These are phyloP conservation scores for Clarias magur DNA, from an alignment of 2,113 vertebrate genomes.

Conservation along the genomic window DNA sequence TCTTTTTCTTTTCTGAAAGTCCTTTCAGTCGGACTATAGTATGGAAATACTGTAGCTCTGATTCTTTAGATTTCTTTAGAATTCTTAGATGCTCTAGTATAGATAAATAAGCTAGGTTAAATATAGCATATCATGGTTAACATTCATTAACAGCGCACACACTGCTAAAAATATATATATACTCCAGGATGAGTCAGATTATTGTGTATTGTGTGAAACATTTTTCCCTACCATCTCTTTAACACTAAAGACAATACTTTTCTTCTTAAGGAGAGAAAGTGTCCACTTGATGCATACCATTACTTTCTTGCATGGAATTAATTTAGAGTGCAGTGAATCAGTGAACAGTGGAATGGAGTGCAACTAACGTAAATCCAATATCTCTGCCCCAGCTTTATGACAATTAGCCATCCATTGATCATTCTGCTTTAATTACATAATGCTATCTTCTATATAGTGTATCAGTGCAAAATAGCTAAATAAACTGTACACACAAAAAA, in stretches of 20 bases:
- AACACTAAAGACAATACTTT: not conserved
- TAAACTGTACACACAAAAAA: not conserved
- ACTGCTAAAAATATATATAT: not conserved
- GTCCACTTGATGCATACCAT: conserved; percentile 4
- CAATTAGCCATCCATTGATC: not conserved
- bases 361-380: not conserved
- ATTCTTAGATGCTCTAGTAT: not conserved
- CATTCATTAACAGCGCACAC: not conserved
- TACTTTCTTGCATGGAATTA: conserved; percentile 14
- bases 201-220: not conserved
- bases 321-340: conserved; percentile 7
- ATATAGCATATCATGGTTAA: not conserved
- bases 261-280: conserved; percentile 18
- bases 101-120: not conserved
- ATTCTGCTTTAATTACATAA: not conserved
- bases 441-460: not conserved
- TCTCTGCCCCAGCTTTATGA: not conserved
- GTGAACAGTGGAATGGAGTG: not conserved
- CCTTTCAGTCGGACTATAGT: not conserved
- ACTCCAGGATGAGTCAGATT: not conserved
- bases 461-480: not conserved
- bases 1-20: too few relatives aligned
- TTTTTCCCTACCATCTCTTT: not conserved
- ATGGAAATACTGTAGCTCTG: not conserved
- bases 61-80: not conserved